Conservation (phyloP, 2,888 invertebrate species). For the Minunthozetes semirufus region DNA sequence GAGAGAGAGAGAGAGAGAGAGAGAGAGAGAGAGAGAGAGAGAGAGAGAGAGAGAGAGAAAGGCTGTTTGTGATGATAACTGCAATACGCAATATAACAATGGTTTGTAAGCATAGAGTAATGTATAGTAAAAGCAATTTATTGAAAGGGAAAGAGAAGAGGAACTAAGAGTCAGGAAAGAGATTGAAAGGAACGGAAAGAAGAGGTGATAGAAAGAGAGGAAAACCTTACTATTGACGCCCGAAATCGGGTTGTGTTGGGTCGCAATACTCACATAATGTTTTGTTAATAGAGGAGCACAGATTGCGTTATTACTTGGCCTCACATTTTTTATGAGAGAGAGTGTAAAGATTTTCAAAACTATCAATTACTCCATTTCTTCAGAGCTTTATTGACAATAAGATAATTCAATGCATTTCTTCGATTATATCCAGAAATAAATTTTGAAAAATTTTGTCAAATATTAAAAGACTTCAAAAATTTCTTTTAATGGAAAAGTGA, state of each 20-base stretch:
- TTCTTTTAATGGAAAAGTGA: too few species aligned
- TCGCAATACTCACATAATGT: conserved; percentile 1
- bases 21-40: neutral
- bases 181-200: conserved; percentile 29
- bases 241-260: conserved; percentile 17
- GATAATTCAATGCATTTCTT: neutral
- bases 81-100: neutral
- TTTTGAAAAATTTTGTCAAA: too few species aligned
- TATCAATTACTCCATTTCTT: neutral
- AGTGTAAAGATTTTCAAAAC: neutral
- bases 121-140: neutral
- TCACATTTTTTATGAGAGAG: neutral
- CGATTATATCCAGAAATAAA: too few species aligned
- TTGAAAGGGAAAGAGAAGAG: conserved; percentile 10
- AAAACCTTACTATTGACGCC: neutral
- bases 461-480: too few species aligned
- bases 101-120: neutral
- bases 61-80: conserved; percentile 13
- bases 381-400: neutral
- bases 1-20: conserved; percentile 10
- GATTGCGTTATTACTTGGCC: neutral
- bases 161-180: conserved; percentile 21
- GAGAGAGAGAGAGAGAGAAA: neutral
- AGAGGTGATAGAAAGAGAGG: neutral
- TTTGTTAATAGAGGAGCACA: neutral